phyloP scores from a whole-genome alignment of 2,888 invertebrate genomes.

The Empis livida region DNA sequence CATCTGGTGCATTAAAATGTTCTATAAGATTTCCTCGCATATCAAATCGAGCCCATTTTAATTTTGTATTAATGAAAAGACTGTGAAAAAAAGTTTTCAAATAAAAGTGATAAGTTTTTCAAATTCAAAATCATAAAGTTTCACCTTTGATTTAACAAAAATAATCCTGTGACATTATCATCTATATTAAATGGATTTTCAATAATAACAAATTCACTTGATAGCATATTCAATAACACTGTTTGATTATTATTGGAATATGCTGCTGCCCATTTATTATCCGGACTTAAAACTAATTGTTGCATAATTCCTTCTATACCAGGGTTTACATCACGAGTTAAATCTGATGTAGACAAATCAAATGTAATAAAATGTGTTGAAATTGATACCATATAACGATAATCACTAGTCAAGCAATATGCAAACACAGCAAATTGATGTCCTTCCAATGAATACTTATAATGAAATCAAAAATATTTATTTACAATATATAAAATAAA shows the following conservation, averaged over 20 bases:
- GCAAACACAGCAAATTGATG: conserved; percentile 97
- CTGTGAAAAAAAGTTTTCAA: conserved; percentile 14
- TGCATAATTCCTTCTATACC: conserved; percentile 95
- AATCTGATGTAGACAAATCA: conserved; percentile 90
- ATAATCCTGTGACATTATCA: conserved; percentile 46
- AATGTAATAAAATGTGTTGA: conserved; percentile 95
- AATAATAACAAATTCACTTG: conserved; percentile 81
- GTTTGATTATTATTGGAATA: conserved; percentile 95
- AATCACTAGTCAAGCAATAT: conserved; percentile 78
- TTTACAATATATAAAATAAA: too few relatives aligned
- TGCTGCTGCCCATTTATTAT: conserved; percentile 92
- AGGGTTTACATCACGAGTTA: conserved; percentile 85
- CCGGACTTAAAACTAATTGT: conserved; percentile 79
- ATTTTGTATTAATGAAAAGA: conserved; percentile 64
- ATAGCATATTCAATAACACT: conserved; percentile 80
- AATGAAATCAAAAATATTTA: neutral
- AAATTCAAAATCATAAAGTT: neutral
- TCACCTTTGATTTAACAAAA: conserved; percentile 49
- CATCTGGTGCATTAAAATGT: conserved; percentile 43
- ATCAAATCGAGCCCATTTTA: conserved; percentile 63
- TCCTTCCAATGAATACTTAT: conserved; percentile 88
- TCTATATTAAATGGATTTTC: conserved; percentile 68
- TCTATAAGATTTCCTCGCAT: conserved; percentile 61
- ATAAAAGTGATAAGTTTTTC: too few relatives aligned
- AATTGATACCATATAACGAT: conserved; percentile 86